These are phyloP conservation scores for Anodontia alba DNA, from an alignment of 2,888 invertebrate species.

Conservation along the genomic window DNA sequence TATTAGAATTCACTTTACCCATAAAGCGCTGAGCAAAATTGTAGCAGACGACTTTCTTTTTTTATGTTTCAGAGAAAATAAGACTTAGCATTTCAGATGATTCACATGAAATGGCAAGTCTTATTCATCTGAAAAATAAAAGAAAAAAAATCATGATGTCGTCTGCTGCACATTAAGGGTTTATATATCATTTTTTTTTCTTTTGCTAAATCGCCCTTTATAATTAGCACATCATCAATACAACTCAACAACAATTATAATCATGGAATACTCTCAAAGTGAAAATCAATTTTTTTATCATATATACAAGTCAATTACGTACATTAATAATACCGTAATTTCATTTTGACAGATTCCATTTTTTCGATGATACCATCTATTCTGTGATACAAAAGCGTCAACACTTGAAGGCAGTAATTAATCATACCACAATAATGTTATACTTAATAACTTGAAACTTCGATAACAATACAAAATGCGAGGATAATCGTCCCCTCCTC, in stretches of 20 bases:
- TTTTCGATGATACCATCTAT: slow-evolving; percentile 7
- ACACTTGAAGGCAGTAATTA: neutral
- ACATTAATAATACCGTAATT: neutral
- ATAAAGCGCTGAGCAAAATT: neutral
- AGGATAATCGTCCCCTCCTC: neutral
- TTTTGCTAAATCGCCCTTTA: too few relatives aligned
- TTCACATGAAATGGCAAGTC: too few relatives aligned
- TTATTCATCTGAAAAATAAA: too few relatives aligned
- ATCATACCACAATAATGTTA: slow-evolving; percentile 1
- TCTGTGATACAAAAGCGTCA: slow-evolving; percentile 7
- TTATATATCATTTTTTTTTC: too few relatives aligned
- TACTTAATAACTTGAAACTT: slow-evolving; percentile 10
- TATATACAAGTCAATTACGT: neutral
- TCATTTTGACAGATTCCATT: slow-evolving; percentile 9
- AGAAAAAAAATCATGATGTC: too few relatives aligned
- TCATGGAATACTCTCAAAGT: neutral
- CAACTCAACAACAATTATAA: neutral
- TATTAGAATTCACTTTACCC: too few relatives aligned
- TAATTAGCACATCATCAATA: neutral
- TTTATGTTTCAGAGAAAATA: too few relatives aligned
- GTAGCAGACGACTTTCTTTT: too few relatives aligned
- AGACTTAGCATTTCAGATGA: too few relatives aligned
- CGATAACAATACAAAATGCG: neutral
- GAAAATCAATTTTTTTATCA: slow-evolving; percentile 3
- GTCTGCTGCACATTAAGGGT: too few relatives aligned